phyloP scores from a whole-genome alignment of 2,797 vertebrate genomes.

The Knipowitschia caucasica region DNA sequence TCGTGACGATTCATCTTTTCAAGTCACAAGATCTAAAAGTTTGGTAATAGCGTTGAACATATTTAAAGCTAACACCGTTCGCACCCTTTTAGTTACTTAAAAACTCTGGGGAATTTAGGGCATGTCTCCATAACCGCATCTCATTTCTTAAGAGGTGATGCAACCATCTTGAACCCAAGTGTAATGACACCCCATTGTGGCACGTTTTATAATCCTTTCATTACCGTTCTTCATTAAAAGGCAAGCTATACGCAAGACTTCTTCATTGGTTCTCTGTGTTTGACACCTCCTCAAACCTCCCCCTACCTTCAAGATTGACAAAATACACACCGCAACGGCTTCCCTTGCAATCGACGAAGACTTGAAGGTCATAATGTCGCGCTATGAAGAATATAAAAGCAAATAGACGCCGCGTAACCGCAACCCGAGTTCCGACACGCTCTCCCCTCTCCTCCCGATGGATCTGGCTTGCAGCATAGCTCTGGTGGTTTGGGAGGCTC shows the following conservation, averaged over 20 bases:
- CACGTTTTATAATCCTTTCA: constrained; percentile 47
- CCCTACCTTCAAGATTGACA: constrained; percentile 29
- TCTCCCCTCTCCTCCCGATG: constrained; percentile 31
- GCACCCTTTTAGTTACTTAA: constrained; percentile 46
- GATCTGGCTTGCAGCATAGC: constrained; percentile 29
- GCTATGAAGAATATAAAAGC: constrained; percentile 3
- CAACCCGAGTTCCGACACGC: constrained; percentile 12
- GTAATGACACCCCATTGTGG: constrained; percentile 66
- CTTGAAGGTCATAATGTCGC: constrained; percentile 51
- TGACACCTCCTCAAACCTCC: constrained; percentile 48
- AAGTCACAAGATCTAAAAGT: constrained; percentile 60
- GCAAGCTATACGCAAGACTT: constrained; percentile 29
- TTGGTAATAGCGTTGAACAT: constrained; percentile 43
- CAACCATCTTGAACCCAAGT: constrained; percentile 61
- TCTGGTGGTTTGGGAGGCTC: constrained; percentile 64
- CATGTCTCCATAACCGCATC: constrained; percentile 46
- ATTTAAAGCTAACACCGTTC: constrained; percentile 35
- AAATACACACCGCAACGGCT: constrained; percentile 18
- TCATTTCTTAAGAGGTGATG: constrained; percentile 64
- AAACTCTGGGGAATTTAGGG: constrained; percentile 47
- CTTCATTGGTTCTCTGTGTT: constrained; percentile 35
- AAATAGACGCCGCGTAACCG: constrained; percentile 23
- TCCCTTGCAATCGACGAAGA: constrained; percentile 22
- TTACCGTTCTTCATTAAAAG: constrained; percentile 66
- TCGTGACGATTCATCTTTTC: constrained; percentile 47